Evolutionary conservation across 2,113 vertebrate genomes (phyloP), one percentile per base, ranked within the genome.

Genomic region (Rostratula benghalensis): DNA sequence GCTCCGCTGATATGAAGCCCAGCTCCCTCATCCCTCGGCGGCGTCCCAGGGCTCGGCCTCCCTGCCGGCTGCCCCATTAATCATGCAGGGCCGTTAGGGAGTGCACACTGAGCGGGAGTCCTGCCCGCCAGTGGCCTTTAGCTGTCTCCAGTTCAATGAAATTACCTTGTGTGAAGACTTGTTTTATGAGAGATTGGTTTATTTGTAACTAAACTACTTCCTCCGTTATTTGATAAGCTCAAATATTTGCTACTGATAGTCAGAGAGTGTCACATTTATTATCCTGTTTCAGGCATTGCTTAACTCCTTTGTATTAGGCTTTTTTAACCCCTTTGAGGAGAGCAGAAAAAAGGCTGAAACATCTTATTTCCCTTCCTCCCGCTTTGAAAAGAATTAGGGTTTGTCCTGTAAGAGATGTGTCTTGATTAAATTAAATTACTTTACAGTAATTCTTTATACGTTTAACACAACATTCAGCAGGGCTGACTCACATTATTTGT

Each of bases 151-250:
- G 97, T 95, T 98, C 97, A 97, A 96, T 97, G 98, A 97, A 98
- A 98, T 98, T 95, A 96, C 97, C 97, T 97, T 98, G 97, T 97
- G 97, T 96, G 96, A 97, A 98, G 97, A 96, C 98, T 98, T 98
- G 97, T 97, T 98, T 98, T 98, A 98, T 98, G 97, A 98, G 98
- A 97, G 97, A 97, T 98, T 97, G 98, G 97, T 98, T 98, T 98
- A 98, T 98, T 98, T 98, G 98, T 98, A 98, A 98, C 98, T 97
- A 98, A 98, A 98, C 97, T 93, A 98, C 98, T 98, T 98, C 98
- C 98, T 98, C 98, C 80, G 88, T 97, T 98, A 98, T 98, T 98
- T 98, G 98, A 98, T 98, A 98, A 98, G 98, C 98, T 98, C 98
- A 98, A 98, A 98, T 98, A 98, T 98, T 98, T 98, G 98, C 98